Conservation (phyloP, 1,140 invertebrate genomes). For the Drosophila bifasciata region DNA sequence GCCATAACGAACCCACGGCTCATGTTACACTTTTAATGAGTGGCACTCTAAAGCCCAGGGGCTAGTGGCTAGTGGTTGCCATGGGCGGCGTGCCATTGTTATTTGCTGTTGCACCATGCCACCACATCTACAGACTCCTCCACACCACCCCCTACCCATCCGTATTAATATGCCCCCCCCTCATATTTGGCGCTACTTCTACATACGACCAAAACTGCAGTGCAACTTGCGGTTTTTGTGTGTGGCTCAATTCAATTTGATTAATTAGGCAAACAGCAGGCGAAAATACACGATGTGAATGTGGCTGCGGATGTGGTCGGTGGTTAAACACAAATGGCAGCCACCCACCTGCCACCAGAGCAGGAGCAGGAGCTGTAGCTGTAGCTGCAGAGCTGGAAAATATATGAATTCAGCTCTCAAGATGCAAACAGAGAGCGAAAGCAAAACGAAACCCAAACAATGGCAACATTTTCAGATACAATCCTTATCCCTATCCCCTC, state of each 20-base stretch:
- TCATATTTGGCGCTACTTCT: conserved; percentile 37
- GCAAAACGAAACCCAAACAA: conserved; percentile 52
- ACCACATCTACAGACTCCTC: too few species aligned
- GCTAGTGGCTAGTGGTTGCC: conserved; percentile 55
- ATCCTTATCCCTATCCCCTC: background rate
- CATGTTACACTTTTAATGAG: conserved; percentile 77
- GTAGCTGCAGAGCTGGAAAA: conserved; percentile 1
- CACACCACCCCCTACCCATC: background rate
- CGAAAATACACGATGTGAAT: background rate
- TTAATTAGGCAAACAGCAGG: conserved; percentile 53
- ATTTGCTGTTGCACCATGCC: conserved; percentile 27
- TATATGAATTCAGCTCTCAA: conserved; percentile 17
- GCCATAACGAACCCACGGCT: conserved; percentile 20
- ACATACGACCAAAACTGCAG: conserved; percentile 35
- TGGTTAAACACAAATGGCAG: conserved; percentile 25
- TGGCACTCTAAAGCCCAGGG: conserved; percentile 45
- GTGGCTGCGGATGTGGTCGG: too few species aligned
- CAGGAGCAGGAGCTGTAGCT: too few species aligned
- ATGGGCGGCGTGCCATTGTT: background rate
- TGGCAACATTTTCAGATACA: conserved; percentile 16
- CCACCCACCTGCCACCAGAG: background rate
- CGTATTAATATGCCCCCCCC: conserved; percentile 57
- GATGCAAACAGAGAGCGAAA: conserved; percentile 32
- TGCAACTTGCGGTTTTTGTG: conserved; percentile 50
- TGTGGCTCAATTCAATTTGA: conserved; percentile 59